Conservation (phyloP, 2,113 vertebrate species). For the Pogonocichla stellata region DNA sequence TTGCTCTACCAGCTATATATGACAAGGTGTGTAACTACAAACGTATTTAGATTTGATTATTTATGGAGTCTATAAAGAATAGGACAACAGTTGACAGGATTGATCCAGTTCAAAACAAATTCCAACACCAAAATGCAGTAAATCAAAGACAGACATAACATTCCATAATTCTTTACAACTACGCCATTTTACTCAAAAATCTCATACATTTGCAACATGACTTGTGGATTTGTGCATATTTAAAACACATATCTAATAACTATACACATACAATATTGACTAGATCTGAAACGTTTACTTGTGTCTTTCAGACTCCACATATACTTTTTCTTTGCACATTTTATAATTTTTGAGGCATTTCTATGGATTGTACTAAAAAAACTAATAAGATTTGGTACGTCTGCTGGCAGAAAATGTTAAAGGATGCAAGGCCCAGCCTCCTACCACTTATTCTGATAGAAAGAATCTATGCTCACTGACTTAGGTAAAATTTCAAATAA, state of each 20-base stretch:
- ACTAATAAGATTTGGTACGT: background rate
- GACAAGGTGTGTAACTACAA: constrained; percentile 4
- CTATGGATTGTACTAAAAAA: background rate
- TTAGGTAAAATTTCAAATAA: background rate
- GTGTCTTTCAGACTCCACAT: background rate
- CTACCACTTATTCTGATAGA: background rate
- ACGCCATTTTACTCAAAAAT: background rate
- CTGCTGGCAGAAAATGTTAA: background rate
- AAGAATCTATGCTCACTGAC: background rate
- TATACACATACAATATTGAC: background rate
- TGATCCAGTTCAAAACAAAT: constrained; percentile 10
- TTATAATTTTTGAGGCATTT: background rate
- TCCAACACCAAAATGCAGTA: background rate
- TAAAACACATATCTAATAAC: background rate
- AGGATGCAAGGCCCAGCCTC: background rate
- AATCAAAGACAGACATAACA: background rate
- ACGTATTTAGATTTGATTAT: constrained; percentile 53
- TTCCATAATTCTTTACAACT: background rate
- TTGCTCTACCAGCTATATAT: background rate
- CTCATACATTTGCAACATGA: background rate
- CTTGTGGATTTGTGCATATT: background rate
- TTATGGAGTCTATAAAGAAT: background rate
- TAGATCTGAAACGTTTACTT: background rate
- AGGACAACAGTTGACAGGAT: background rate
- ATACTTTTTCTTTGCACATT: background rate